Conservation (phyloP, 2,797 vertebrate genomes). For the Lagodon rhomboides region DNA sequence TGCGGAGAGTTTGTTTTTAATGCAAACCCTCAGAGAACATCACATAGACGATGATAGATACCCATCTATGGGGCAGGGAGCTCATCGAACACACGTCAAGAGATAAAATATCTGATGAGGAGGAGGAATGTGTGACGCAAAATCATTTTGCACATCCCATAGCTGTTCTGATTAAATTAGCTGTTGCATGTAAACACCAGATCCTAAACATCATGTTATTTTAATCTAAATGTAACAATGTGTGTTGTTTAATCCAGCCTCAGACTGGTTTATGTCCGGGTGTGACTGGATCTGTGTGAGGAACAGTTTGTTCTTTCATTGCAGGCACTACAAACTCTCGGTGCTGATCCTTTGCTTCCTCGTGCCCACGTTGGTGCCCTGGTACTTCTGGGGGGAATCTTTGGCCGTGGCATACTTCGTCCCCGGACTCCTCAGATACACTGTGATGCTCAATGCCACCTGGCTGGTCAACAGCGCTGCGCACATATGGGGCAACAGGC, state of each 20-base stretch:
- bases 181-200: too few relatives aligned
- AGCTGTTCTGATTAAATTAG: too few relatives aligned
- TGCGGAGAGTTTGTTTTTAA: too few relatives aligned
- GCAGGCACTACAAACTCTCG: constrained; percentile 91
- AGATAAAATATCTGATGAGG: too few relatives aligned
- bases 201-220: neutral
- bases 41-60: too few relatives aligned
- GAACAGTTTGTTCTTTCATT: constrained; percentile 19
- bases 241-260: neutral
- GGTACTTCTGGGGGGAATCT: constrained; percentile 93
- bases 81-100: too few relatives aligned
- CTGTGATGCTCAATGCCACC: constrained; percentile 89
- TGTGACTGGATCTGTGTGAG: neutral
- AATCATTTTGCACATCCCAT: too few relatives aligned
- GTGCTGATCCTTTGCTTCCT: constrained; percentile 91
- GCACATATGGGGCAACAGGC: constrained; percentile 95
- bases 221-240: neutral
- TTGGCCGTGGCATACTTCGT: constrained; percentile 87
- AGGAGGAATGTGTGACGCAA: too few relatives aligned
- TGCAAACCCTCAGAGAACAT: too few relatives aligned
- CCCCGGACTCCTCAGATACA: constrained; percentile 89
- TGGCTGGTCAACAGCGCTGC: constrained; percentile 98
- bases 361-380: constrained; percentile 91
- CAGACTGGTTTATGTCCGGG: neutral
- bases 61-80: too few relatives aligned